phyloP scores from a whole-genome alignment of 2,888 invertebrate species.

The Ypsolopha sequella region DNA sequence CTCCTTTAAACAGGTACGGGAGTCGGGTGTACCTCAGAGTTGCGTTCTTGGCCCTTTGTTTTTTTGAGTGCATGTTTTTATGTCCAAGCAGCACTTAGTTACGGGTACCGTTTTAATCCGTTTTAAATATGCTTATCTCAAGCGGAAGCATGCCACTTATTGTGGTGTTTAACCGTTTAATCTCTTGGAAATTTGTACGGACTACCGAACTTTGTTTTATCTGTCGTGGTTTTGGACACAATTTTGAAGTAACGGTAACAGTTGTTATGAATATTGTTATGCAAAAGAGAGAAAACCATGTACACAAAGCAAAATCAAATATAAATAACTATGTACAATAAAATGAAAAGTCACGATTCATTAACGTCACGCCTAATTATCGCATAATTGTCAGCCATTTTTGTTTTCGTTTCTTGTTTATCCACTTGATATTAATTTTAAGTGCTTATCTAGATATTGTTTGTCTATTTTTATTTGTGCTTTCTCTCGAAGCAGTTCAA shows the following conservation, averaged over 20 bases:
- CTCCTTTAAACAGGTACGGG: slow-evolving; percentile 55
- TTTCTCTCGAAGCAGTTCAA: slow-evolving; percentile 29
- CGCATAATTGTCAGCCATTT: slow-evolving; percentile 19
- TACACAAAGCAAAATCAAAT: no score
- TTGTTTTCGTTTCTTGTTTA: slow-evolving; percentile 16
- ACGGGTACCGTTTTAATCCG: slow-evolving; percentile 48
- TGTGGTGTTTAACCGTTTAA: slow-evolving; percentile 26
- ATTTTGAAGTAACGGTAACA: no score
- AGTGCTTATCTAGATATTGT: slow-evolving; percentile 16
- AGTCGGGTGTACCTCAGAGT: slow-evolving; percentile 45
- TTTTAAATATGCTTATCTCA: slow-evolving; percentile 35
- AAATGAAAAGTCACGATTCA: slow-evolving; percentile 12
- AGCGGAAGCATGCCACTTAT: slow-evolving; percentile 34
- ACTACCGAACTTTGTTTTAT: background rate
- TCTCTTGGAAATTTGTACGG: slow-evolving; percentile 29
- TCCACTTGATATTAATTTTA: slow-evolving; percentile 9
- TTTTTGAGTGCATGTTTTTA: slow-evolving; percentile 39
- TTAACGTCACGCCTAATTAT: slow-evolving; percentile 20
- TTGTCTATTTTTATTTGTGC: slow-evolving; percentile 32
- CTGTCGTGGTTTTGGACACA: no score
- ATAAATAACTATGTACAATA: no score
- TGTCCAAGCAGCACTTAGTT: slow-evolving; percentile 31
- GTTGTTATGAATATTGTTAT: no score
- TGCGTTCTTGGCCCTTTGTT: slow-evolving; percentile 33
- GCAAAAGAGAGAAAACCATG: no score